Conservation (phyloP, 1,140 invertebrate genomes). For the Charaxes varanes region DNA sequence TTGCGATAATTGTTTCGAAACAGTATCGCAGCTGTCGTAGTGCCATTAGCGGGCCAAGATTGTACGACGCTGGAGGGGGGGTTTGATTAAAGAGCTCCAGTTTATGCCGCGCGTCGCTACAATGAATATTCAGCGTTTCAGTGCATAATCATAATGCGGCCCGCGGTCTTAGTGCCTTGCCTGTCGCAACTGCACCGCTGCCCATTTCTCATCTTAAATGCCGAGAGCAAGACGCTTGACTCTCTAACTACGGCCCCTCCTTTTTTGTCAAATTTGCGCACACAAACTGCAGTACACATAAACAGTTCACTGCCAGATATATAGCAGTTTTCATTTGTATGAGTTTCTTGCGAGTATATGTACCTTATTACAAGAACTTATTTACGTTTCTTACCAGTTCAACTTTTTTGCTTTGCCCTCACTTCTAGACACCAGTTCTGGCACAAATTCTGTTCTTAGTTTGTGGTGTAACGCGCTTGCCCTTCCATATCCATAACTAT, state of each 20-base stretch:
- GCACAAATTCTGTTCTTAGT: too few relatives aligned
- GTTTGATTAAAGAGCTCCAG: constrained; percentile 57
- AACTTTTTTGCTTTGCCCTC: too few relatives aligned
- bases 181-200: constrained; percentile 47
- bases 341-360: too few relatives aligned
- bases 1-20: constrained; percentile 26
- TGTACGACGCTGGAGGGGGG: constrained; percentile 33
- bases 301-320: constrained; percentile 1
- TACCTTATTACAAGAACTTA: too few relatives aligned
- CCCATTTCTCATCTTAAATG: constrained; percentile 68
- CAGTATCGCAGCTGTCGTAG: constrained; percentile 28
- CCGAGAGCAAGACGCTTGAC: constrained; percentile 40
- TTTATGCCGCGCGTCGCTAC: constrained; percentile 37
- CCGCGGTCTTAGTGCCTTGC: constrained; percentile 50
- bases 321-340: too few relatives aligned
- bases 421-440: too few relatives aligned
- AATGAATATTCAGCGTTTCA: constrained; percentile 63
- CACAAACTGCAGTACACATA: not conserved
- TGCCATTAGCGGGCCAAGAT: constrained; percentile 31
- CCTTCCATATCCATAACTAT: too few relatives aligned
- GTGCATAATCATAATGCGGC: constrained; percentile 55
- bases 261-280: constrained; percentile 24
- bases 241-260: constrained; percentile 25
- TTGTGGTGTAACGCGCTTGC: too few relatives aligned
- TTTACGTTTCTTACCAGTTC: too few relatives aligned